A percentile compares a stretch with the other conserved stretches of the same genome.
Evolutionary conservation across 2,113 vertebrate species (phyloP).

Genomic region (pig (Sus scrofa)): T2T-Sscrofa CM000814.6:99924501-99925000

Average conservation of each 20-base stretch:
- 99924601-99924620: background rate
- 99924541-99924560: background rate
- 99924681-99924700: background rate
- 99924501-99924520: background rate
- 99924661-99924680: background rate
- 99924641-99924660: background rate
- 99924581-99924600: background rate
- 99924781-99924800: background rate
- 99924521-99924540: background rate
- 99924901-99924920: background rate
- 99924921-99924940: background rate
- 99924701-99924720: background rate
- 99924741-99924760: background rate
- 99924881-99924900: background rate
- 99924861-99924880: background rate
- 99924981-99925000: background rate
- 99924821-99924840: background rate
- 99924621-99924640: background rate
- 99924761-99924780: background rate
- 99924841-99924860: background rate
- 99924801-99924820: background rate
- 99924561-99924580: background rate
- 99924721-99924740: background rate
- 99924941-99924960: background rate
- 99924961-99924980: background rate